These are phyloP conservation scores for Pocillopora meandrina DNA, from an alignment of 92 coral and sea anemone species.

Conservation along the genomic window DNA sequence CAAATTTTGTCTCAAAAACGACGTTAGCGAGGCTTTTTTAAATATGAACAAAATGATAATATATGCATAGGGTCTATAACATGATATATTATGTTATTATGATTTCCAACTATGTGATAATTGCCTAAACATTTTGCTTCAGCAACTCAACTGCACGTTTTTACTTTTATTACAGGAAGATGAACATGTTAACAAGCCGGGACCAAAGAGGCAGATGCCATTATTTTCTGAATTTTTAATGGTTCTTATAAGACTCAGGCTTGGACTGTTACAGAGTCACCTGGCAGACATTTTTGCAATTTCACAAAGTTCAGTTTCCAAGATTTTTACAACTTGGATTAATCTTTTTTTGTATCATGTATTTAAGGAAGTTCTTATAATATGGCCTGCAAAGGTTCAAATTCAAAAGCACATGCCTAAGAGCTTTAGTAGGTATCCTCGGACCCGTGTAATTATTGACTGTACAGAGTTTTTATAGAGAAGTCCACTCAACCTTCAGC, in stretches of 20 bases:
- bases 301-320: conserved; percentile 16
- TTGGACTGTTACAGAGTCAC: conserved; percentile 24
- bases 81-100: too few relatives aligned
- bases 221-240: conserved; percentile 12
- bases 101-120: background rate
- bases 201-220: background rate
- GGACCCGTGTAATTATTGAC: conserved; percentile 48
- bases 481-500: conserved; percentile 48
- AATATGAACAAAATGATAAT: too few relatives aligned
- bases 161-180: background rate
- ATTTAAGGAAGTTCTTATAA: conserved; percentile 38
- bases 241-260: conserved; percentile 20
- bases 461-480: conserved; percentile 45
- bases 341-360: conserved; percentile 53
- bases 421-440: conserved; percentile 52
- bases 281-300: conserved; percentile 23
- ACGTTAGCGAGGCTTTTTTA: too few relatives aligned
- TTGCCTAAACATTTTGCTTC: background rate
- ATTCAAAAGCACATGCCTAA: conserved; percentile 38
- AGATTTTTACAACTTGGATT: conserved; percentile 47
- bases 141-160: background rate
- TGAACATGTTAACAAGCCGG: conserved; percentile 3
- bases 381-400: conserved; percentile 28
- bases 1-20: too few relatives aligned
- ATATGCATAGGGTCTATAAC: too few relatives aligned